Evolutionary conservation across 2,797 vertebrate genomes (phyloP).

Genomic region (Onychomys torridus): DNA sequence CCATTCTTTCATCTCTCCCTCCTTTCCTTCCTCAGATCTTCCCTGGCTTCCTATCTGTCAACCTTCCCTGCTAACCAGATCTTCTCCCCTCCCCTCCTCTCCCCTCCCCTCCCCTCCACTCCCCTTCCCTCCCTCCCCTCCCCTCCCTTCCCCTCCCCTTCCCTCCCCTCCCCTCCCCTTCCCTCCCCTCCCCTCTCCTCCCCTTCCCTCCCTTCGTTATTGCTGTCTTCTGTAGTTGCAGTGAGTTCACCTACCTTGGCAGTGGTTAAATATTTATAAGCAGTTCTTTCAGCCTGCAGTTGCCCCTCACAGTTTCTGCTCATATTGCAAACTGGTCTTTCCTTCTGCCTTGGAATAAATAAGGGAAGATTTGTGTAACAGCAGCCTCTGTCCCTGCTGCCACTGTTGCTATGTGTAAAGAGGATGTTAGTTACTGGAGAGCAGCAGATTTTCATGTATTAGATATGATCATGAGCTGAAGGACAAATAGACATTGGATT

Average conservation of each 20-base stretch:
- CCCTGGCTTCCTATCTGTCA: neutral
- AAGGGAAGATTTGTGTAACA: neutral
- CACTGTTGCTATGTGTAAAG: fast-evolving
- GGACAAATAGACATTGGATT: neutral
- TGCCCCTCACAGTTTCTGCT: neutral
- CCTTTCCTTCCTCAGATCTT: too few species aligned
- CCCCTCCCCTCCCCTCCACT: fast-evolving
- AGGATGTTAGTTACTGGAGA: neutral
- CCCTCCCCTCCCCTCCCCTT: fast-evolving
- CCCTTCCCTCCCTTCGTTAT: neutral
- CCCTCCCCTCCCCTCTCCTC: fast-evolving
- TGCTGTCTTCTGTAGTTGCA: neutral
- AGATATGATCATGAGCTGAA: neutral
- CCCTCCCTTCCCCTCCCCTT: fast-evolving
- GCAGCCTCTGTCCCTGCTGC: neutral
- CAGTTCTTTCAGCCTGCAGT: fast-evolving
- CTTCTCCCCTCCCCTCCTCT: too few species aligned
- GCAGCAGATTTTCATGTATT: neutral
- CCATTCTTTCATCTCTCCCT: too few species aligned
- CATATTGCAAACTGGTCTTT: fast-evolving
- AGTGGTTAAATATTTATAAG: neutral
- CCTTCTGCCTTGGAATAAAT: neutral
- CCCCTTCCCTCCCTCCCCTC: fast-evolving
- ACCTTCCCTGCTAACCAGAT: neutral
- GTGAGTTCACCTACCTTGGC: neutral